Evolutionary conservation across 2,888 invertebrate genomes (phyloP), one percentile per base, ranked within the genome.

Genomic region (Pinctada fucata): DNA sequence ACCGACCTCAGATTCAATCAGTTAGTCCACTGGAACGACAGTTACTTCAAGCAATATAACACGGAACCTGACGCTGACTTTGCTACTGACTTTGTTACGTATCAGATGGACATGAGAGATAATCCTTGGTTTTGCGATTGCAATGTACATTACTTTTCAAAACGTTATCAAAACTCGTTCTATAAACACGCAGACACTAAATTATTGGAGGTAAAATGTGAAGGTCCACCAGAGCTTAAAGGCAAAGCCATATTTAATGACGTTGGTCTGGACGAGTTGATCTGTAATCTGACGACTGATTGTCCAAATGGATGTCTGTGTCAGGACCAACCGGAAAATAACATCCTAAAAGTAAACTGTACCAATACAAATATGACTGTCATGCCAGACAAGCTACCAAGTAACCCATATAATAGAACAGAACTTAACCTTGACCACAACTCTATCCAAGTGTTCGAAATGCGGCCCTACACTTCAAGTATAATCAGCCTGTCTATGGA

Each of bases 101-200:
- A 82, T 8, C 45, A 75, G 6, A 45, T 79, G 3, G 83, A 86
- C 47, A 52, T 84, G 2, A 73, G 83, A 2, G 75, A 84, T 1
- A 86, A 84, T 72, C 74, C 76, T 6, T 72, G 81, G 63, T 67
- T 66, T n/a, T 86, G 84, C 63, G 86, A 86, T 74, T 86, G 86
- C 49, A 74, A 82, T 13, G 65, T 83, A 45, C 76, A 84, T 65
- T 72, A 80, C 13, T 48, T 84, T 50, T 71, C 75, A 2, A 67
- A 65, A 2, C 72, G 74, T n/a, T 66, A 81, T 8, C 66, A 76
- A 10, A 52, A 75, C 10, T 84, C 86, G 1, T 84, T 82, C 52
- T 84, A 76, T 64, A 72, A 70, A 64, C 83, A 78, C 48, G 58
- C 79, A 4, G 47, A 77, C 31, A 74, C 72, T 1, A 79, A 79